phyloP scores from a whole-genome alignment of 2,888 invertebrate genomes.

The Nemotelus pantherinus region DNA sequence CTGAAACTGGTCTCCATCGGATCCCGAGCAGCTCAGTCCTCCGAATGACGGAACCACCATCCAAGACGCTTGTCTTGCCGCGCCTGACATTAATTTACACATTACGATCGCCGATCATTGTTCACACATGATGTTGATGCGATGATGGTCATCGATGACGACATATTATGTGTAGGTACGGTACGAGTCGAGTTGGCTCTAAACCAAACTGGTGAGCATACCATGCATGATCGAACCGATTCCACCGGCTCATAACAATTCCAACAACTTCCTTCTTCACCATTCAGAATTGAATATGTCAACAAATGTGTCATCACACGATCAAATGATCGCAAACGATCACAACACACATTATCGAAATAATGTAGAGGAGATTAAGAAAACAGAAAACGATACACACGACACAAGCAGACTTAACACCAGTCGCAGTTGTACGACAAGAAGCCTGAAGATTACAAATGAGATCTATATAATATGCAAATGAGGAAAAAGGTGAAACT shows the following conservation, averaged over 20 bases:
- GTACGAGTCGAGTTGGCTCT: too few relatives aligned
- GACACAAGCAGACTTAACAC: not conserved
- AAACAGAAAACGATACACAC: not conserved
- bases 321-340: conserved; percentile 3
- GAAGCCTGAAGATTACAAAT: conserved; percentile 24
- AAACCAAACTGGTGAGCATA: not conserved
- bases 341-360: conserved; percentile 17
- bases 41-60: conserved; percentile 12
- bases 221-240: not conserved
- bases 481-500: conserved; percentile 20
- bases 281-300: not conserved
- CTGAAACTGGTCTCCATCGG: not conserved
- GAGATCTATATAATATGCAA: conserved; percentile 41
- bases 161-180: not conserved
- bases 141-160: conserved; percentile 15
- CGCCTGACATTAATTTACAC: conserved; percentile 37
- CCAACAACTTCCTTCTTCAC: conserved; percentile 29
- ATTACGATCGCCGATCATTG: conserved; percentile 29
- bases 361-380: conserved; percentile 11
- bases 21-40: too few relatives aligned
- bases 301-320: conserved; percentile 30
- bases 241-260: conserved; percentile 22
- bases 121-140: conserved; percentile 27
- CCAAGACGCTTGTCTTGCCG: conserved; percentile 1
- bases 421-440: not conserved